Percentiles rank a stretch among this genome's conserved stretches.
Conservation (phyloP, 2,113 vertebrate species). For the Gopherus flavomarginatus region DNA sequence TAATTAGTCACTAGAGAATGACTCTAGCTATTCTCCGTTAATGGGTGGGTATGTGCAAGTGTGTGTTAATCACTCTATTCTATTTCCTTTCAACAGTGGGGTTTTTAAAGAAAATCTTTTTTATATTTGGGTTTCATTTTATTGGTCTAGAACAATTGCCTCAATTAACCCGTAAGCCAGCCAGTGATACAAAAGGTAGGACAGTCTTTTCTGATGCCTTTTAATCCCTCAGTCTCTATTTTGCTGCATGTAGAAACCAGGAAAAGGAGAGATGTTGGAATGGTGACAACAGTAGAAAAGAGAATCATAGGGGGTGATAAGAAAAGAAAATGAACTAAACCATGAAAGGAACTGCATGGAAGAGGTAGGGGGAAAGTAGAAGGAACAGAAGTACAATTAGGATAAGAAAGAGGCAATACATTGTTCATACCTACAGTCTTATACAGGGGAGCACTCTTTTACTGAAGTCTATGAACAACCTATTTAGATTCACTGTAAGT, state of each 20-base stretch:
- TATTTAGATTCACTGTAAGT: neutral
- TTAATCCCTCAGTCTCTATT: neutral
- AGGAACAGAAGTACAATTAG: neutral
- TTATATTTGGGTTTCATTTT: neutral
- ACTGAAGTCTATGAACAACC: fast-evolving
- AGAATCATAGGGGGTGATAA: neutral
- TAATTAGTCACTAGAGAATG: neutral
- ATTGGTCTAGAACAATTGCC: neutral
- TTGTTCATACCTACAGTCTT: fast-evolving
- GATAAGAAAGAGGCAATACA: neutral
- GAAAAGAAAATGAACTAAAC: neutral
- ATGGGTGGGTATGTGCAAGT: neutral
- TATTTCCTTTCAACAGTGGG: neutral
- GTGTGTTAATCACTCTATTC: neutral
- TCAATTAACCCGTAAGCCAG: neutral
- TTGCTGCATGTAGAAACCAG: neutral
- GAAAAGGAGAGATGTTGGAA: neutral
- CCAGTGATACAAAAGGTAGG: neutral
- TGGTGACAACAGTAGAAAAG: neutral
- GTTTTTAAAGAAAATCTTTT: neutral
- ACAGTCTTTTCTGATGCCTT: neutral
- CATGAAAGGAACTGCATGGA: neutral
- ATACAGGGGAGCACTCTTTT: neutral
- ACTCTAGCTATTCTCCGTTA: fast-evolving
- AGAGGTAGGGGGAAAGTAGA: neutral